phyloP scores from a whole-genome alignment of 2,113 vertebrate genomes.

The Brienomyrus longianalis region DNA sequence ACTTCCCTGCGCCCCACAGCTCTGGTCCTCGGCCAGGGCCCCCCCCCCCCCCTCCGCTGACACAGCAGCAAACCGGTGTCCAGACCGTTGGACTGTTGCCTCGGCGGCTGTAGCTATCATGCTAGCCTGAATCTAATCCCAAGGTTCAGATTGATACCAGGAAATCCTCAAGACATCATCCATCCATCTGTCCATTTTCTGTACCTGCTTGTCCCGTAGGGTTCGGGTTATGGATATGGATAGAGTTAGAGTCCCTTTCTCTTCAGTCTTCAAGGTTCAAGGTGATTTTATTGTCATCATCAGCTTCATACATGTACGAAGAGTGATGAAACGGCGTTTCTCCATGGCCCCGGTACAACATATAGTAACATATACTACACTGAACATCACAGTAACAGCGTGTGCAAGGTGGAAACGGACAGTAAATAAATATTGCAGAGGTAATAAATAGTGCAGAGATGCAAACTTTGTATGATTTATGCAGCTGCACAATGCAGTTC shows the following conservation, averaged over 20 bases:
- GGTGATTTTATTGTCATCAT: too few relatives aligned
- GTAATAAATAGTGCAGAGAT: too few relatives aligned
- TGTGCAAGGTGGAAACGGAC: too few relatives aligned
- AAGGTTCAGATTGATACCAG: not conserved
- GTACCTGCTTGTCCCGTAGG: slow-evolving; percentile 28
- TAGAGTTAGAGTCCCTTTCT: not conserved
- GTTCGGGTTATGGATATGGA: too few relatives aligned
- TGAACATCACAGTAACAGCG: too few relatives aligned
- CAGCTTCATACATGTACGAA: too few relatives aligned
- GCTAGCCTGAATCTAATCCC: not conserved
- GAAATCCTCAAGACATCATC: not conserved
- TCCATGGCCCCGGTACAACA: too few relatives aligned
- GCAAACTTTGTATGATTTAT: too few relatives aligned
- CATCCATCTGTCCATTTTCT: slow-evolving; percentile 20
- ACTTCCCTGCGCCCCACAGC: not conserved
- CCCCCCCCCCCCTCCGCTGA: slow-evolving; percentile 42
- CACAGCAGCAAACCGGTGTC: slow-evolving; percentile 40
- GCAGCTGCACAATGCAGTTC: too few relatives aligned
- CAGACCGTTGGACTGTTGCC: not conserved
- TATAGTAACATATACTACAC: too few relatives aligned
- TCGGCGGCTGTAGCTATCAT: not conserved
- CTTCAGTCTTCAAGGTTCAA: not conserved
- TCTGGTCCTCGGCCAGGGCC: slow-evolving; percentile 56
- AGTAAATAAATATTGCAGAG: too few relatives aligned
- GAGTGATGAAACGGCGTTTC: too few relatives aligned